Conservation (phyloP, 2,797 vertebrate species). For the Lepus townsendii region DNA sequence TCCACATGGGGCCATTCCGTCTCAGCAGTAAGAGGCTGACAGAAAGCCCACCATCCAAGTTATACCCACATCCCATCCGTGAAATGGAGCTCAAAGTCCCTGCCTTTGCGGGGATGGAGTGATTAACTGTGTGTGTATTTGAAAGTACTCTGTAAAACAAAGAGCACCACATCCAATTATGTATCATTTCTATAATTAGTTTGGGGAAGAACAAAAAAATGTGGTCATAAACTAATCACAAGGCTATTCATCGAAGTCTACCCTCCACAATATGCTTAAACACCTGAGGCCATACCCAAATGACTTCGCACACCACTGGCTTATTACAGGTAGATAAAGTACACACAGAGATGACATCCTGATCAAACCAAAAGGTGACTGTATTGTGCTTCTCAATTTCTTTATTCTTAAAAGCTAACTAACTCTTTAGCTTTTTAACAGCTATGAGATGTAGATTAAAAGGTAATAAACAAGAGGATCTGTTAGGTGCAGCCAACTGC, state of each 20-base stretch:
- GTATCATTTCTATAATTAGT: neutral
- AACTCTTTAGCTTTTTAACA: slow-evolving; percentile 49
- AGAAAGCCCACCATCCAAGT: slow-evolving; percentile 21
- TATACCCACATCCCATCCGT: slow-evolving; percentile 12
- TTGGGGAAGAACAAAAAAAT: neutral
- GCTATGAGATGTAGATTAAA: neutral
- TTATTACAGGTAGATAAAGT: neutral
- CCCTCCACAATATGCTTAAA: neutral
- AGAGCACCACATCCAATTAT: neutral
- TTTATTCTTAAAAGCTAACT: slow-evolving; percentile 42
- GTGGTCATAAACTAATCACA: neutral
- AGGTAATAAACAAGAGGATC: too few relatives aligned
- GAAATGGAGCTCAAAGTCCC: neutral
- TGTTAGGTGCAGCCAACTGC: too few relatives aligned
- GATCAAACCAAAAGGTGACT: slow-evolving; percentile 44
- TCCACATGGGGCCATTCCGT: neutral
- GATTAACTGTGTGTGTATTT: neutral
- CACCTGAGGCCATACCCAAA: neutral
- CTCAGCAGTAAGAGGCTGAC: neutral
- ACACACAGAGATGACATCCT: slow-evolving; percentile 25
- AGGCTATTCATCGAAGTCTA: slow-evolving; percentile 24
- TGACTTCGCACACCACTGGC: neutral
- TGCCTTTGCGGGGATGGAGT: neutral
- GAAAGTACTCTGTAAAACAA: slow-evolving; percentile 30
- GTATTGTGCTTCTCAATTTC: neutral